phyloP scores from a whole-genome alignment of 2,888 invertebrate species.

The Petrolisthes cinctipes region DNA sequence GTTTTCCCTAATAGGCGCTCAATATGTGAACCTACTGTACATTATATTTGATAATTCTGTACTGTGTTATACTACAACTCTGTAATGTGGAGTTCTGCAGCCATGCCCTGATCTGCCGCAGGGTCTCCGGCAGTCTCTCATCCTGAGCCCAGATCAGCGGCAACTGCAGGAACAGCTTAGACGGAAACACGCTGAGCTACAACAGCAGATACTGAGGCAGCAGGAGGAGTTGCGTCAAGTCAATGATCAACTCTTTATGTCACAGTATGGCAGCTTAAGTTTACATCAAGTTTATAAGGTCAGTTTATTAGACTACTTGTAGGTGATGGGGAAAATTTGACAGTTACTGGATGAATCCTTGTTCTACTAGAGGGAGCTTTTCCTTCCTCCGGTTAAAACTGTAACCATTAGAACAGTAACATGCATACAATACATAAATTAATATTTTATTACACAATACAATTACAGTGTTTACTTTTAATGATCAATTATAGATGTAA shows the following conservation, averaged over 20 bases:
- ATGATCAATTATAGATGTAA: no score
- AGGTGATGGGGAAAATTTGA: not conserved
- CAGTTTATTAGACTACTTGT: not conserved
- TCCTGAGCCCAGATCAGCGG: conserved; percentile 74
- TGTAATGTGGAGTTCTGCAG: not conserved
- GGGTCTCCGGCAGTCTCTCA: conserved; percentile 70
- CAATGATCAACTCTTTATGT: conserved; percentile 87
- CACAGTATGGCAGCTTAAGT: conserved; percentile 80
- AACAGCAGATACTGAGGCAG: conserved; percentile 85
- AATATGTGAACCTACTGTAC: no score
- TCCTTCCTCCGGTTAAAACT: no score
- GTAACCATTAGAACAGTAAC: no score
- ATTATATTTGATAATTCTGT: no score
- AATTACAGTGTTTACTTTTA: no score
- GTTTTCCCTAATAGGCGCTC: no score
- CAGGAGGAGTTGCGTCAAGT: conserved; percentile 87
- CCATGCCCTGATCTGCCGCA: conserved; percentile 2
- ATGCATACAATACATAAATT: no score
- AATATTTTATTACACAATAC: no score
- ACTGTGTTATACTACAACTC: no score
- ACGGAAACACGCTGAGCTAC: conserved; percentile 86
- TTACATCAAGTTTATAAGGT: conserved; percentile 59
- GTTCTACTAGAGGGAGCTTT: no score
- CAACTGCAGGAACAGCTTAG: conserved; percentile 81
- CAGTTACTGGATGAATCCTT: no score